Evolutionary conservation across 2,797 vertebrate species (phyloP).

Genomic region (Smutsia temminckii): DNA sequence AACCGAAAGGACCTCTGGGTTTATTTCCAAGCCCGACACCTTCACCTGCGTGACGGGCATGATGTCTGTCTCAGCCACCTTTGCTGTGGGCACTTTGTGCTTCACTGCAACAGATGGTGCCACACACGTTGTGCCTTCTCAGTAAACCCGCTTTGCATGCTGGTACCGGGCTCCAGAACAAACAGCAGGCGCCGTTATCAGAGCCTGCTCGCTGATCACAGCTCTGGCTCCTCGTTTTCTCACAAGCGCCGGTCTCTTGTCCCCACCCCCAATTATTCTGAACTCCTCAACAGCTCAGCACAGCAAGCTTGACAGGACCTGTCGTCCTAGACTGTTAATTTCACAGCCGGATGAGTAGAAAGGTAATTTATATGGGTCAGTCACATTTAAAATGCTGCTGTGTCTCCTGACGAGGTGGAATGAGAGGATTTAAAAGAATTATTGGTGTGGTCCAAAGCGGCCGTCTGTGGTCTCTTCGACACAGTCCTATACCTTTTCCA

Average conservation of each 20-base stretch:
- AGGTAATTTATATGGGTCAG: slow-evolving; percentile 80
- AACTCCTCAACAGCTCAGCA: slow-evolving; percentile 31
- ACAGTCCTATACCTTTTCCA: slow-evolving; percentile 74
- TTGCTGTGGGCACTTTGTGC: background rate
- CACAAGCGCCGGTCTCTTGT: background rate
- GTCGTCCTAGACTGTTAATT: slow-evolving; percentile 77
- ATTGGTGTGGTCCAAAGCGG: slow-evolving; percentile 57
- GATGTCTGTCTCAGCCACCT: background rate
- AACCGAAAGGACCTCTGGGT: background rate
- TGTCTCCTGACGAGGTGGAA: slow-evolving; percentile 68
- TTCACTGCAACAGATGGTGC: background rate
- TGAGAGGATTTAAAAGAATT: slow-evolving; percentile 78
- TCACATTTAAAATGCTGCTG: slow-evolving; percentile 75
- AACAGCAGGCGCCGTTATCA: background rate
- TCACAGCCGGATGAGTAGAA: slow-evolving; percentile 78
- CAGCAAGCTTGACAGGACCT: slow-evolving; percentile 63
- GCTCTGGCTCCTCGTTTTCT: background rate
- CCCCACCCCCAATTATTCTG: background rate
- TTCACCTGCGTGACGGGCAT: background rate
- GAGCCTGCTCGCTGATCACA: background rate
- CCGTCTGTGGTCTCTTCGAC: slow-evolving; percentile 46
- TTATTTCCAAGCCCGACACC: background rate
- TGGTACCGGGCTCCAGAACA: background rate
- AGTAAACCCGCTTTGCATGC: background rate
- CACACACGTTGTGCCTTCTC: background rate